Conservation (phyloP, 2,888 invertebrate species). For the Galerucella pusilla region DNA sequence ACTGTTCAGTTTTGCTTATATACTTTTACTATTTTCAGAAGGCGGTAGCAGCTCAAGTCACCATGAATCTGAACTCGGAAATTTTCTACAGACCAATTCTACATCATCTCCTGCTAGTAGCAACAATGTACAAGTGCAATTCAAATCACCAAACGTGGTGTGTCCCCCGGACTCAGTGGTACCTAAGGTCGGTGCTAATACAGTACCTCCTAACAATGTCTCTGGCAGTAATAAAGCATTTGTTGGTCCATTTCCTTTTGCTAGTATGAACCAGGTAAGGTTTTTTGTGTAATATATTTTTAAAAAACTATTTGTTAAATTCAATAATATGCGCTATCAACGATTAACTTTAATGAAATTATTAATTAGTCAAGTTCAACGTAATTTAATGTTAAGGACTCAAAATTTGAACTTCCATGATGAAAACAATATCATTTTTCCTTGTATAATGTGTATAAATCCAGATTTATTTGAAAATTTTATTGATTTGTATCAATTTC, state of each 20-base stretch:
- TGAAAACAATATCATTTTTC: no score
- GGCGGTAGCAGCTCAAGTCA: conserved; percentile 38
- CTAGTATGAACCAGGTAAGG: conserved; percentile 83
- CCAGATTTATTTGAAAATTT: no score
- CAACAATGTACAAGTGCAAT: conserved; percentile 63
- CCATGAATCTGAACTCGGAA: conserved; percentile 46
- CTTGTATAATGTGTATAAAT: no score
- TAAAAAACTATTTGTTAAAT: no score
- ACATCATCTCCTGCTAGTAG: conserved; percentile 47
- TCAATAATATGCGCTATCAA: no score
- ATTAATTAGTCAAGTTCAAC: no score
- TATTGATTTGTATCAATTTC: no score
- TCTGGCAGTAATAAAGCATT: conserved; percentile 67
- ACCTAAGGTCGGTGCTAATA: conserved; percentile 57
- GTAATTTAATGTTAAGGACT: no score
- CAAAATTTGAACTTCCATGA: no score
- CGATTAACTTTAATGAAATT: no score
- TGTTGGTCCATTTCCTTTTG: conserved; percentile 82
- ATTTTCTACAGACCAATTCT: conserved; percentile 46
- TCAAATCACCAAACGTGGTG: conserved; percentile 85
- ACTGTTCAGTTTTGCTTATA: neutral
- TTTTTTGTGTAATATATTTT: neutral
- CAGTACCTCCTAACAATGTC: conserved; percentile 50
- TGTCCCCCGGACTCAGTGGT: conserved; percentile 78
- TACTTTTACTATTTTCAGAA: conserved; percentile 24